phyloP scores from a whole-genome alignment of 1,140 invertebrate species.

The Ruditapes philippinarum region DNA sequence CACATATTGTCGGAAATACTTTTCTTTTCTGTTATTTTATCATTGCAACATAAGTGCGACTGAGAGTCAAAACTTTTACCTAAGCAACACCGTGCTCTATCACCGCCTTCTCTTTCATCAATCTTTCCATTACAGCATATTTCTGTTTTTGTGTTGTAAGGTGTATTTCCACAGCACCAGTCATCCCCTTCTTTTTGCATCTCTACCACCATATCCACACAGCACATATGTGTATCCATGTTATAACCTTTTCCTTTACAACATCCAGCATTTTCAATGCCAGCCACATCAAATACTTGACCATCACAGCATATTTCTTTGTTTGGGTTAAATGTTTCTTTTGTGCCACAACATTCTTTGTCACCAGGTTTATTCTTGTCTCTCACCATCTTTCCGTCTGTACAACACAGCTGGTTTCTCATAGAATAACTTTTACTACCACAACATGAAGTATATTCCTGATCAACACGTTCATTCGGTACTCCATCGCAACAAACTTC shows the following conservation, averaged over 20 bases:
- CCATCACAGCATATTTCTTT: slow-evolving; percentile 46
- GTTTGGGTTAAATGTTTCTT: slow-evolving; percentile 9
- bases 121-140: slow-evolving; percentile 49
- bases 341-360: slow-evolving; percentile 24
- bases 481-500: slow-evolving; percentile 52
- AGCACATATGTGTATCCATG: slow-evolving; percentile 24
- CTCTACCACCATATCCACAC: neutral
- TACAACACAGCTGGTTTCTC: slow-evolving; percentile 7
- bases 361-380: neutral
- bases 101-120: neutral
- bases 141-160: slow-evolving; percentile 41
- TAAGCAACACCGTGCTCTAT: slow-evolving; percentile 15
- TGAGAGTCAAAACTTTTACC: slow-evolving; percentile 38
- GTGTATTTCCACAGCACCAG: slow-evolving; percentile 35
- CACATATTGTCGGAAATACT: slow-evolving; percentile 21
- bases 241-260: slow-evolving; percentile 36
- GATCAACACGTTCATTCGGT: neutral
- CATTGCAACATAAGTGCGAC: slow-evolving; percentile 33
- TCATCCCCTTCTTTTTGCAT: neutral
- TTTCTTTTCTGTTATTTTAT: neutral
- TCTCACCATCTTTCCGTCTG: slow-evolving; percentile 1
- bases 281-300: neutral
- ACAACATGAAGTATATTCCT: slow-evolving; percentile 27
- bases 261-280: slow-evolving; percentile 10
- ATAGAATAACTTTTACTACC: slow-evolving; percentile 10